These are phyloP conservation scores for Phymorhynchus buccinoides DNA, from an alignment of 1,140 invertebrate genomes.

Conservation along the genomic window DNA sequence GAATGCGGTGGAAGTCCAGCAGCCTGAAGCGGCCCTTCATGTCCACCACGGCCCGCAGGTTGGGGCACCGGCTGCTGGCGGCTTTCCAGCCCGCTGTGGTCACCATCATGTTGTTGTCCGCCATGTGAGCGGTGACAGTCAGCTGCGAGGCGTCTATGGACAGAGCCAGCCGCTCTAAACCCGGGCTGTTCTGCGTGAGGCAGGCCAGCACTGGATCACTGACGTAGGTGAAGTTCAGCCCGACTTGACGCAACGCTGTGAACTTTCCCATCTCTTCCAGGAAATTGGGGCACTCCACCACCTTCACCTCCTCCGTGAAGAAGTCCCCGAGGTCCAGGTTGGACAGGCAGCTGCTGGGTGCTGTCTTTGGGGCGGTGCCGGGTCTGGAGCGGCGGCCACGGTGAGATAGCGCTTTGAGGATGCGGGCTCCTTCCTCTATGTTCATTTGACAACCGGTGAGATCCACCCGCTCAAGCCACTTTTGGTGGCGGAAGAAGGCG, in stretches of 20 bases:
- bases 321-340: constrained; percentile 16
- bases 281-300: background rate
- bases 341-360: background rate
- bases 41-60: constrained; percentile 1
- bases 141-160: constrained; percentile 23
- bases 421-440: background rate
- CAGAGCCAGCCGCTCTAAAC: background rate
- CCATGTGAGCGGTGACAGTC: background rate
- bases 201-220: constrained; percentile 4
- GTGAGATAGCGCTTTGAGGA: constrained; percentile 22
- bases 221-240: constrained; percentile 33
- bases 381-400: background rate
- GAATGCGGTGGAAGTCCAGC: constrained; percentile 17
- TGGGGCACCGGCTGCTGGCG: background rate
- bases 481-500: constrained; percentile 6
- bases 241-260: background rate
- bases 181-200: background rate
- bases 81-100: constrained; percentile 21
- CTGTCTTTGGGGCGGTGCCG: background rate
- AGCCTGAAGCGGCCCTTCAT: constrained; percentile 23
- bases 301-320: constrained; percentile 25
- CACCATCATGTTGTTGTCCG: background rate
- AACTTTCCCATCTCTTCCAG: constrained; percentile 19
- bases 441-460: constrained; percentile 29
- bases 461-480: constrained; percentile 20